These are phyloP conservation scores for Acromyrmex heyeri DNA, from an alignment of 1,140 invertebrate species.

Conservation along the genomic window DNA sequence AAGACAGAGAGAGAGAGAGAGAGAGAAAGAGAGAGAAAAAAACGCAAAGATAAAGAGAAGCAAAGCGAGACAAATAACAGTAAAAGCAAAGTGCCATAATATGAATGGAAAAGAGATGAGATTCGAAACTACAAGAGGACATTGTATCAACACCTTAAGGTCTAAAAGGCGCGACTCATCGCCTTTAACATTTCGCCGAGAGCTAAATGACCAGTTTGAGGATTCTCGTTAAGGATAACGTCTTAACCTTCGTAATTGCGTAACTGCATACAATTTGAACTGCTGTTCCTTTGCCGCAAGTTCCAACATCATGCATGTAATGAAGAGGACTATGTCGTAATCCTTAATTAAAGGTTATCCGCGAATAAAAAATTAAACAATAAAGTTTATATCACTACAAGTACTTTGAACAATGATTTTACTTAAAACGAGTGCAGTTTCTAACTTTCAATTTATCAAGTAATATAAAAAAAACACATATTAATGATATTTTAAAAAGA, in stretches of 20 bases:
- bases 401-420: not conserved
- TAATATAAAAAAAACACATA: not conserved
- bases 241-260: constrained; percentile 72
- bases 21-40: constrained; percentile 13
- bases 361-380: constrained; percentile 1
- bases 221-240: constrained; percentile 67
- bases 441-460: not conserved
- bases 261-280: constrained; percentile 68
- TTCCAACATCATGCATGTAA: not conserved
- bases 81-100: constrained; percentile 37
- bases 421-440: not conserved
- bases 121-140: constrained; percentile 22
- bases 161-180: constrained; percentile 48
- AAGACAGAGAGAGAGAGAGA: not conserved
- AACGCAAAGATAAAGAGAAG: not conserved
- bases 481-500: not conserved
- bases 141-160: constrained; percentile 58
- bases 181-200: constrained; percentile 61
- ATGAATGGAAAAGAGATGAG: constrained; percentile 15
- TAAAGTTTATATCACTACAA: not conserved
- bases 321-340: constrained; percentile 22
- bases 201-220: constrained; percentile 52
- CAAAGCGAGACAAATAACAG: not conserved
- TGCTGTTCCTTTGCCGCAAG: constrained; percentile 24
- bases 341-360: constrained; percentile 46